Evolutionary conservation across 2,797 vertebrate species (phyloP).

Genomic region (Hoplostethus atlanticus): DNA sequence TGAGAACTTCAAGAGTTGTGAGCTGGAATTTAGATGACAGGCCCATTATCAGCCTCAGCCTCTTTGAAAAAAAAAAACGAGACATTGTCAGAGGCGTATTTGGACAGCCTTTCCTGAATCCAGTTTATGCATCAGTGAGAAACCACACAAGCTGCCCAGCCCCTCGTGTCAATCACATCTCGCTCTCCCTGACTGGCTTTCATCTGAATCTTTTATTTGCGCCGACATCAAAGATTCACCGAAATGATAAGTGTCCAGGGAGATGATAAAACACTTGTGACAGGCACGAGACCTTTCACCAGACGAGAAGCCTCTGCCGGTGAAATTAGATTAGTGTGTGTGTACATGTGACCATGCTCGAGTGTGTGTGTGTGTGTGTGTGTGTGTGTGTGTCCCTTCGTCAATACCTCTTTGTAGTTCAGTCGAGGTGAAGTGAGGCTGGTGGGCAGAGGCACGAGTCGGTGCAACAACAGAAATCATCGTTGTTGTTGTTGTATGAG

Average conservation of each 20-base stretch:
- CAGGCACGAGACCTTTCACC: constrained; percentile 23
- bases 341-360: too few relatives aligned
- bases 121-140: constrained; percentile 65
- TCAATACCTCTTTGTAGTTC: constrained; percentile 36
- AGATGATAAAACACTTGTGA: constrained; percentile 57
- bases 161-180: constrained; percentile 65
- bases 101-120: constrained; percentile 53
- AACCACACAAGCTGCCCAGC: constrained; percentile 57
- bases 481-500: constrained; percentile 12
- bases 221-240: constrained; percentile 50
- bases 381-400: constrained; percentile 8
- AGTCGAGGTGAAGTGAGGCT: constrained; percentile 34
- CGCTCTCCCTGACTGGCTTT: constrained; percentile 49
- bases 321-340: constrained; percentile 21
- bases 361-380: too few relatives aligned
- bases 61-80: constrained; percentile 45
- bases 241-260: constrained; percentile 35
- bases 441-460: constrained; percentile 22
- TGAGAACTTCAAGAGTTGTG: constrained; percentile 28
- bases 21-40: constrained; percentile 60
- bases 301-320: constrained; percentile 24
- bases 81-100: constrained; percentile 58
- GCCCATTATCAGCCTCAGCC: constrained; percentile 57
- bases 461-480: constrained; percentile 8
- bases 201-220: constrained; percentile 57